phyloP scores from a whole-genome alignment of 1,140 invertebrate genomes.

The Streblospio benedicti region DNA sequence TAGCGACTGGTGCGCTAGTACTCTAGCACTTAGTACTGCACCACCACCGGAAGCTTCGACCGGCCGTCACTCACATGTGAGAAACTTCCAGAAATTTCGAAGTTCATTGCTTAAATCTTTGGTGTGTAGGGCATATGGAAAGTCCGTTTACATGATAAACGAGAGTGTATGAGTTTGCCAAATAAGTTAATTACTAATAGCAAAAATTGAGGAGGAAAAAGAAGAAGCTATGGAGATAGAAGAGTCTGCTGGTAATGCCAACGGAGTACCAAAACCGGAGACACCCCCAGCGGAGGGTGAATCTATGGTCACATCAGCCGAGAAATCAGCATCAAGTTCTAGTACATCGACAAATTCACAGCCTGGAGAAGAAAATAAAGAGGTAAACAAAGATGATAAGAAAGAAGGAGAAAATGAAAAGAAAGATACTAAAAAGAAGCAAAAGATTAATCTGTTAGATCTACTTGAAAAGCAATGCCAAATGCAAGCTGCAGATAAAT shows the following conservation, averaged over 20 bases:
- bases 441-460: constrained; percentile 53
- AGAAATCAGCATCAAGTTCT: too few species aligned
- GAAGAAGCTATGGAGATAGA: constrained; percentile 39
- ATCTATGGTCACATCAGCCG: not conserved
- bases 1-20: too few species aligned
- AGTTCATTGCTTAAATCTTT: too few species aligned
- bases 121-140: too few species aligned
- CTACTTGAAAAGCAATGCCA: constrained; percentile 70
- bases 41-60: too few species aligned
- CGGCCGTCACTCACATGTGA: too few species aligned
- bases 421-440: constrained; percentile 42
- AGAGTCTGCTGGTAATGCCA: not conserved
- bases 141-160: too few species aligned
- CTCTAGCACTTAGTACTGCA: too few species aligned
- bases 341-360: too few species aligned
- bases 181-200: too few species aligned
- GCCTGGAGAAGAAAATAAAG: not conserved
- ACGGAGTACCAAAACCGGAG: not conserved
- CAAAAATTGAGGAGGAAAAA: constrained; percentile 55
- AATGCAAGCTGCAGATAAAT: constrained; percentile 77
- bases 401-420: not conserved
- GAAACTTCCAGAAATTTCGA: too few species aligned
- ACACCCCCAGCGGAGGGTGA: not conserved
- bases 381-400: not conserved
- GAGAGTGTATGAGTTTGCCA: too few species aligned